Evolutionary conservation across 1,140 invertebrate species (phyloP), one percentile per base, ranked within the genome.

Genomic region (Ericerus pela): DNA sequence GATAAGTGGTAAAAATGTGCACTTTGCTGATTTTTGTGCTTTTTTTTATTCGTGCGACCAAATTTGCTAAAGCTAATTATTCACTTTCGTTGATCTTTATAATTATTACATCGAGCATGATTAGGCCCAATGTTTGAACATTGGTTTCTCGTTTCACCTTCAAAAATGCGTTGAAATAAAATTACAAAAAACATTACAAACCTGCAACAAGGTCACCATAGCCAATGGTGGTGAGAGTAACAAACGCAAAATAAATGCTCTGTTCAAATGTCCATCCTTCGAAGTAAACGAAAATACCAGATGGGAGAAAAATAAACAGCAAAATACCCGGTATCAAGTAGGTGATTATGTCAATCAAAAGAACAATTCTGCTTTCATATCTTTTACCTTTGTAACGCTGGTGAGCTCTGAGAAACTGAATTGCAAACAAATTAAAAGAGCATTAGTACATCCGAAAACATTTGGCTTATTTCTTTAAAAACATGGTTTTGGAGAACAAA

Each of bases 131-230:
- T n/a, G n/a, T 38, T 16, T 10, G 30, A 10, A 33, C 8, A n/a
- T 33, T 10, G 8, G n/a, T 8, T 33, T 33, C n/a, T 33, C 30
- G n/a, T 8, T 33, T 33, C 30, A n/a, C 6, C 6, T 16, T 41
- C 37, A 4, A 41, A 16, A 18, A 41, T 8, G 6, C 14, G 37
- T 10, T 41, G 5, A 16, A 16, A 8, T 41, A 12, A 41, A n/a
- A n/a, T n/a, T n/a, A 6, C 36, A 38, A 4, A 16, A 38, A 14
- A 14, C 3, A 47, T n/a, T 2, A 59, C 64, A 68, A 67, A 81
- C 85, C 83, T 63, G 91, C 88, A 16, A 95, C 90, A 62, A 81
- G 84, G 71, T 96, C 91, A 30, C 91, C 92, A 68, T 95, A 96
- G 20, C 92, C 92, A 62, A 95, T 94, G 8, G 92, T 96, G 0